Percentiles rank a stretch among this genome's conserved stretches.
These are phyloP conservation scores for Macquaria ambigua DNA, from an alignment of 2,113 vertebrate genomes.

Conservation along the genomic window DNA sequence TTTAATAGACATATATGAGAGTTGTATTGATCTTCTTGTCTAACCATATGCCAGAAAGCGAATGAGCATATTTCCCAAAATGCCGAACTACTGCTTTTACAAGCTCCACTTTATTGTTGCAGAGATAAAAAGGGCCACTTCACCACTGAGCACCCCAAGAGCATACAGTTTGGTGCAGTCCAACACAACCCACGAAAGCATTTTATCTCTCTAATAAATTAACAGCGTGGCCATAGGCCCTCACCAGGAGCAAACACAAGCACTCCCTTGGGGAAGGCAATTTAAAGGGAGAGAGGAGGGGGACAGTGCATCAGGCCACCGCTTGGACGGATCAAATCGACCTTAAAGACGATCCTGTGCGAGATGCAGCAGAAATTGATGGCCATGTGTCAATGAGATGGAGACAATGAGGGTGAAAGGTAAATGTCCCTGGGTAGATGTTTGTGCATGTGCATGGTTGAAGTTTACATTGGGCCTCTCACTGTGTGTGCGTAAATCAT, in stretches of 20 bases:
- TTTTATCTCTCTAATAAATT: slow-evolving; percentile 84
- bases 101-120: slow-evolving; percentile 31
- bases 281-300: slow-evolving; percentile 63
- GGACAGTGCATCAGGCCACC: slow-evolving; percentile 56
- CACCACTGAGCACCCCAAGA: not conserved
- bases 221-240: slow-evolving; percentile 59
- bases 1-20: slow-evolving; percentile 10
- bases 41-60: not conserved
- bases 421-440: slow-evolving; percentile 75
- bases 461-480: slow-evolving; percentile 65
- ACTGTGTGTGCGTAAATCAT: slow-evolving; percentile 78
- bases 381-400: slow-evolving; percentile 76
- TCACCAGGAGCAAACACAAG: slow-evolving; percentile 74
- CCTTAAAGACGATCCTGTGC: slow-evolving; percentile 71
- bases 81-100: slow-evolving; percentile 18
- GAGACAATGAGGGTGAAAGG: slow-evolving; percentile 72
- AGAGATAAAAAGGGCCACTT: not conserved
- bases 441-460: slow-evolving; percentile 66
- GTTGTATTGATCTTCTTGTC: not conserved
- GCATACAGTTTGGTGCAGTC: slow-evolving; percentile 1
- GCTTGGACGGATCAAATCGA: slow-evolving; percentile 75
- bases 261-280: slow-evolving; percentile 79
- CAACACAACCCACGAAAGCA: slow-evolving; percentile 73
- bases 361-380: slow-evolving; percentile 78
- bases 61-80: slow-evolving; percentile 32